Evolutionary conservation across 2,888 invertebrate genomes (phyloP).

Genomic region (Yponomeuta malinellus): DNA sequence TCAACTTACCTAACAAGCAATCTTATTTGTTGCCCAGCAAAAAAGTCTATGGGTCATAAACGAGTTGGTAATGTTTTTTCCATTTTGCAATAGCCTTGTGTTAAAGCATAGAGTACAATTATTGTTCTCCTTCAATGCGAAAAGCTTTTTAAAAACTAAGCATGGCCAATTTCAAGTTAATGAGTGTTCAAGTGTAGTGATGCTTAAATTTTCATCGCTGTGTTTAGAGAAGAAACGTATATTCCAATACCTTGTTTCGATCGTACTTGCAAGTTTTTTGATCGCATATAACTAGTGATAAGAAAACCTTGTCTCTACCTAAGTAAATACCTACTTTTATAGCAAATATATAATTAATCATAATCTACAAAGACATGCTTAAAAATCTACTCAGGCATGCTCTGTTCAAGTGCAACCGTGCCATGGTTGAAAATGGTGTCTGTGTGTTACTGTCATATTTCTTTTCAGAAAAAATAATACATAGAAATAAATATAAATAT

Average conservation of each 20-base stretch:
- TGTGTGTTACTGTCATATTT: slow-evolving; percentile 18
- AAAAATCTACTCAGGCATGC: slow-evolving; percentile 30
- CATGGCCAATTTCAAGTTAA: background rate
- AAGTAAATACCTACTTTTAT: background rate
- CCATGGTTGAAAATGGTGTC: slow-evolving; percentile 34
- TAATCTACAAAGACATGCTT: background rate
- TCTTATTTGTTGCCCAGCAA: background rate
- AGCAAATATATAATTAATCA: no score
- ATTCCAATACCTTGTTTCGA: background rate
- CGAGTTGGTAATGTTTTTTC: no score
- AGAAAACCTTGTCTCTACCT: background rate
- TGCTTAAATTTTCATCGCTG: background rate
- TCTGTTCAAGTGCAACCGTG: slow-evolving; percentile 26
- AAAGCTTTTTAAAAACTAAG: background rate
- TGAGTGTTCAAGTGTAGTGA: background rate
- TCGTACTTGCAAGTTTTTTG: background rate
- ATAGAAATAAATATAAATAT: background rate
- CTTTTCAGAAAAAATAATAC: slow-evolving; percentile 2
- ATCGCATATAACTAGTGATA: background rate
- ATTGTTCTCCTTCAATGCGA: background rate
- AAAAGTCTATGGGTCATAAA: background rate
- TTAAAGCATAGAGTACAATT: background rate
- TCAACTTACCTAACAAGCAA: background rate
- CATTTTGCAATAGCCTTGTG: background rate
- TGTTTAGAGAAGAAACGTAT: background rate